Evolutionary conservation across 1,140 invertebrate species (phyloP), one percentile per base, ranked within the genome.

Genomic region (Drosophila elegans): DNA sequence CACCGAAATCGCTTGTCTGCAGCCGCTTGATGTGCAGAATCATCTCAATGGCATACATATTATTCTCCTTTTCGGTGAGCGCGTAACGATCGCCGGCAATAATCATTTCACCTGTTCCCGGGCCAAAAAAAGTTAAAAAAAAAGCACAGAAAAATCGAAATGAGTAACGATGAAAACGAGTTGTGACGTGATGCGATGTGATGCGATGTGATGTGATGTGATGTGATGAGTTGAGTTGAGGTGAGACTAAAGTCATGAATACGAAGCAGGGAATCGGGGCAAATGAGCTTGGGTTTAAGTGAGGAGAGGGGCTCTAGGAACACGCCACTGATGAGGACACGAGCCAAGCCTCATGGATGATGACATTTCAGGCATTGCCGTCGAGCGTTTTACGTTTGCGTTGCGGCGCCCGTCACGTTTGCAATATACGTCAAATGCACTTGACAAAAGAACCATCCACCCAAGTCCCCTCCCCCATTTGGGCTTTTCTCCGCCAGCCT

Each of bases 21-120:
- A 98, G 94, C 61, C 96, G 94, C 45, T 94, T 93, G 38, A 98
- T 96, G 16, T 96, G 94, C 25, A 98, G 93, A 46, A 95, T 94
- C 96, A 97, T 97, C 85, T 96, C 95, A 2, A 96, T 95, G 75
- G 96, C 95, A 93, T 97, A 97, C 79, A 95, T 95, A 0, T 96
- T 96, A 59, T 94, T 94, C 86, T 94, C 94, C 74, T 94, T 94
- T 89, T 97, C 96, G 5, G 94, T 95, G 95, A 97, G 96, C 38
- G 94, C 92, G 90, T 97, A 96, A 78, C 97, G 96, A 82, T 96
- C 96, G 85, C 97, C 97, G 13, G 94, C 94, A 86, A 97, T 97
- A 92, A 97, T 97, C 96, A 97, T 97, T 90, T 97, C 96, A 78
- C 96, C 96, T 96, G 92, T 61, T 32, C 11, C 1, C n/a, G 29